Conservation (phyloP, 2,113 vertebrate species). For the Dasyprocta punctata region DNA sequence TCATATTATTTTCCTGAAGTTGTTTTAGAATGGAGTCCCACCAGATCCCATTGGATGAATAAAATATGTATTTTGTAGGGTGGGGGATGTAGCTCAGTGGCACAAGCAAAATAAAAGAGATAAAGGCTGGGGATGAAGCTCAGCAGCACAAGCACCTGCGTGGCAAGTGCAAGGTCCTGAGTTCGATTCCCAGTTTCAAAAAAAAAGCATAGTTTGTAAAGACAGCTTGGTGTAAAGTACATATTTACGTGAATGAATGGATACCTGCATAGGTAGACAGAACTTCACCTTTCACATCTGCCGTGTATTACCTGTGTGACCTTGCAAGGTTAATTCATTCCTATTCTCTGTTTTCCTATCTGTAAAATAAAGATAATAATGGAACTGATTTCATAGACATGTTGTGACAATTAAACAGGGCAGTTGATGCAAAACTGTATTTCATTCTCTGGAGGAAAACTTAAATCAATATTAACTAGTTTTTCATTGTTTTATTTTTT, state of each 20-base stretch:
- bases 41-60: background rate
- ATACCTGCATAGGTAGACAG: background rate
- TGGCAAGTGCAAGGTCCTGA: too few species aligned
- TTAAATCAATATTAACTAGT: background rate
- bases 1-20: background rate
- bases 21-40: slow-evolving; percentile 1
- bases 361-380: background rate
- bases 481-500: background rate
- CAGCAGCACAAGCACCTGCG: too few species aligned
- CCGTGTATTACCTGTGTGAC: background rate
- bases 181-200: too few species aligned
- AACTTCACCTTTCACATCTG: background rate
- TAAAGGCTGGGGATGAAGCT: too few species aligned
- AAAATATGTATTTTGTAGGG: background rate
- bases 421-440: background rate
- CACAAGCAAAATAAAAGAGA: too few species aligned
- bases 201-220: background rate
- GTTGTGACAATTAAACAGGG: background rate
- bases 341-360: background rate
- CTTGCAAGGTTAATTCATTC: background rate
- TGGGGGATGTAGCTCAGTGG: too few species aligned
- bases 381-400: background rate
- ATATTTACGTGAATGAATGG: background rate
- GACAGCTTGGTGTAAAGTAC: background rate
- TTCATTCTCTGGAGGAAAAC: background rate